phyloP scores from a whole-genome alignment of 1,140 invertebrate genomes.

The Bombus affinis region DNA sequence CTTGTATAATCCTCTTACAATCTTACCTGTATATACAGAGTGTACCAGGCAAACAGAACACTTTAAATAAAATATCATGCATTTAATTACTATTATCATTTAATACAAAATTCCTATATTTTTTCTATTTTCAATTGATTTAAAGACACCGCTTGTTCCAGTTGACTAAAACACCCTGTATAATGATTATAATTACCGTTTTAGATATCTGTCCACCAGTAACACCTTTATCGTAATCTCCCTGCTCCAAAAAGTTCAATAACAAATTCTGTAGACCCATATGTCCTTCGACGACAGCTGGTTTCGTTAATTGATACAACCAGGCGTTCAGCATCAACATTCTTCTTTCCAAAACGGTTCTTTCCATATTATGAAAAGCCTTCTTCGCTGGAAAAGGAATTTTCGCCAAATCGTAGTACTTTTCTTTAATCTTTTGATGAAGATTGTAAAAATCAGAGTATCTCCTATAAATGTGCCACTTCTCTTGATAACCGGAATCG shows the following conservation, averaged over 20 bases:
- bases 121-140: background rate
- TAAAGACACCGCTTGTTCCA: background rate
- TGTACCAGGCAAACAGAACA: background rate
- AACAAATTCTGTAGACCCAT: conserved; percentile 87
- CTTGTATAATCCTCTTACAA: conserved; percentile 1
- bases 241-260: conserved; percentile 90
- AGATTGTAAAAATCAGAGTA: conserved; percentile 97
- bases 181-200: conserved; percentile 79
- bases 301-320: conserved; percentile 87
- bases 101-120: background rate
- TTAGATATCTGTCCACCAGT: conserved; percentile 84
- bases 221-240: conserved; percentile 89
- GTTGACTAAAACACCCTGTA: background rate
- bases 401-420: conserved; percentile 91
- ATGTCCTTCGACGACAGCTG: conserved; percentile 85
- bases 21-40: background rate
- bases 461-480: conserved; percentile 91
- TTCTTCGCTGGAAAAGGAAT: conserved; percentile 96
- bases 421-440: conserved; percentile 89
- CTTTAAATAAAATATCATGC: background rate
- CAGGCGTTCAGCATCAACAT: conserved; percentile 94
- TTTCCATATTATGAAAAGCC: conserved; percentile 95
- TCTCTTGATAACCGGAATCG: conserved; percentile 86
- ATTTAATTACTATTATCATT: background rate
- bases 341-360: conserved; percentile 92